These are phyloP conservation scores for Brienomyrus brachyistius DNA, from an alignment of 2,113 vertebrate genomes.

Conservation along the genomic window DNA sequence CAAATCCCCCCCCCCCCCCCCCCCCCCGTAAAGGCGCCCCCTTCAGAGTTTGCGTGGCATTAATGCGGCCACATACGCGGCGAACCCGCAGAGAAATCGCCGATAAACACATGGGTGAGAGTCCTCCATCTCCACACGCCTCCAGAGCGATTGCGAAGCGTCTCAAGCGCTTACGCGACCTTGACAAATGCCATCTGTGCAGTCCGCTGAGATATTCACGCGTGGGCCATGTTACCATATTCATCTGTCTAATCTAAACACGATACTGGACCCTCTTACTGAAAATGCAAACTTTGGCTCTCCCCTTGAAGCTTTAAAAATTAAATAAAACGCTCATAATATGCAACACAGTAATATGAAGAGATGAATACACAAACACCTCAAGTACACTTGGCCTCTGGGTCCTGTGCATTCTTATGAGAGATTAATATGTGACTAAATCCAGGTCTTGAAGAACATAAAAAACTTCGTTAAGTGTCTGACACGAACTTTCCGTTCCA, in stretches of 20 bases:
- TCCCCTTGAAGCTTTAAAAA: not conserved
- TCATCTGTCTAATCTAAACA: not conserved
- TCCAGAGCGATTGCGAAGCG: not conserved
- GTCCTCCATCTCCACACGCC: not conserved
- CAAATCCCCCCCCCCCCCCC: not conserved
- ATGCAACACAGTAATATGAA: not conserved
- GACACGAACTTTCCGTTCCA: not conserved
- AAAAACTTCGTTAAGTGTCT: not conserved
- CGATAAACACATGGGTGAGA: not conserved
- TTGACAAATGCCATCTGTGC: not conserved
- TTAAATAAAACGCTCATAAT: not conserved
- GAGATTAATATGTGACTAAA: not conserved
- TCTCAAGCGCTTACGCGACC: not conserved
- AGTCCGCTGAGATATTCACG: not conserved
- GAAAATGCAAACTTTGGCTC: not conserved
- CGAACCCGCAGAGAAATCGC: not conserved
- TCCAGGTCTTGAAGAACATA: not conserved
- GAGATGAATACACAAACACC: not conserved
- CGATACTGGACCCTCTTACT: not conserved
- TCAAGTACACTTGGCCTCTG: not conserved
- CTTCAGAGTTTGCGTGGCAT: not conserved
- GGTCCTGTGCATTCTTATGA: not conserved
- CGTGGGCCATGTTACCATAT: not conserved
- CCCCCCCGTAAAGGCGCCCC: not conserved
- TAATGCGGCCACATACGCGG: not conserved